These are phyloP conservation scores for Ischnura elegans DNA, from an alignment of 2,888 invertebrate species.

Conservation along the genomic window DNA sequence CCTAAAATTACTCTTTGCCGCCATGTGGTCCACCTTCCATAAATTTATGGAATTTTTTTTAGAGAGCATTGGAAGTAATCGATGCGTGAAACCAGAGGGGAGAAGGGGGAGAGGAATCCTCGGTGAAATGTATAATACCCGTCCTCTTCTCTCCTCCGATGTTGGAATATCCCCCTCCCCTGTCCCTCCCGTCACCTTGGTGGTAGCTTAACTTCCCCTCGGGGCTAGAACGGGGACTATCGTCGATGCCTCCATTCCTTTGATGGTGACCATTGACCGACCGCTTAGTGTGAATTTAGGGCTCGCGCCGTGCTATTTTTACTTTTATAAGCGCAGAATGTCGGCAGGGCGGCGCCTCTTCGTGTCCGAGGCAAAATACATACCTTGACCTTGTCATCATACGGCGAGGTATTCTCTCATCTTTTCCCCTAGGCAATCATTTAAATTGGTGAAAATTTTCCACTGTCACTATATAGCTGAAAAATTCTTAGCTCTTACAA, in stretches of 20 bases:
- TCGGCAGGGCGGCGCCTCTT: background rate
- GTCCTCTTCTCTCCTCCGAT: background rate
- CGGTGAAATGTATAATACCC: background rate
- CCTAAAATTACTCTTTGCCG: no score
- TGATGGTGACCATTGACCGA: background rate
- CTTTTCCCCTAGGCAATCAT: background rate
- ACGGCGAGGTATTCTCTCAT: background rate
- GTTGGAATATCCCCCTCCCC: background rate
- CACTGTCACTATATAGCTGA: background rate
- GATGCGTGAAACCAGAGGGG: no score
- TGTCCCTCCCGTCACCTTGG: no score
- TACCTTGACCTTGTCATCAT: constrained; percentile 10
- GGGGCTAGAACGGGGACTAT: background rate
- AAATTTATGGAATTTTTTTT: no score
- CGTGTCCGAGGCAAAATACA: background rate
- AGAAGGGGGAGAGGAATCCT: no score
- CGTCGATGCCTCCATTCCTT: background rate
- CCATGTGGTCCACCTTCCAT: no score
- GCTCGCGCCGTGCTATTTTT: background rate
- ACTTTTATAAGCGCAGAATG: background rate
- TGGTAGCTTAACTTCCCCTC: no score
- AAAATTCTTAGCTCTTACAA: no score
- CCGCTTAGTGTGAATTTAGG: constrained; percentile 20
- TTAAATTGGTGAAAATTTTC: background rate
- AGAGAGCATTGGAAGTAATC: no score